Evolutionary conservation across 1,140 invertebrate genomes (phyloP).

Genomic region (Chrysomallon squamiferum): DNA sequence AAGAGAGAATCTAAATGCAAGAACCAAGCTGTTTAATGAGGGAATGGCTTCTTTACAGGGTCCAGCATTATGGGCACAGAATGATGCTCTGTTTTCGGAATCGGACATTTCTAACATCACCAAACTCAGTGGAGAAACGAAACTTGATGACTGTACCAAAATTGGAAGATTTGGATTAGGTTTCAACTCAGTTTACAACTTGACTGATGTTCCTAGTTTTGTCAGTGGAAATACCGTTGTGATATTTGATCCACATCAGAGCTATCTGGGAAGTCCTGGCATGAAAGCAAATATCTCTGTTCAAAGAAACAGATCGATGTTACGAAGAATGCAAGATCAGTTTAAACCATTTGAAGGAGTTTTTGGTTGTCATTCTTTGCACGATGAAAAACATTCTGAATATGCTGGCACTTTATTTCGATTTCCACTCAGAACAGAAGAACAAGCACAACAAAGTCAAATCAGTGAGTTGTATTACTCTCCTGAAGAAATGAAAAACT

Average conservation of each 20-base stretch:
- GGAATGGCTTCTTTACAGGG: slow-evolving; percentile 38
- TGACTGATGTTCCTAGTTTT: slow-evolving; percentile 51
- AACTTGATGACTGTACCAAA: slow-evolving; percentile 39
- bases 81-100: slow-evolving; percentile 40
- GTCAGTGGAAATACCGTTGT: slow-evolving; percentile 36
- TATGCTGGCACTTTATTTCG: slow-evolving; percentile 55
- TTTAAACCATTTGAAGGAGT: slow-evolving; percentile 50
- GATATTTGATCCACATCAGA: slow-evolving; percentile 49
- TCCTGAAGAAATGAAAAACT: slow-evolving; percentile 34
- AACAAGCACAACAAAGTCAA: slow-evolving; percentile 46
- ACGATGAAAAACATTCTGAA: background rate
- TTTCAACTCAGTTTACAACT: slow-evolving; percentile 53
- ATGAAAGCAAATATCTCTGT: slow-evolving; percentile 36
- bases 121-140: slow-evolving; percentile 48
- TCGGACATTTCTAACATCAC: slow-evolving; percentile 47
- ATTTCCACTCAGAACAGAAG: slow-evolving; percentile 41
- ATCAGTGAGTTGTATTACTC: slow-evolving; percentile 44
- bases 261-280: slow-evolving; percentile 36
- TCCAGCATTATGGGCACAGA: slow-evolving; percentile 42
- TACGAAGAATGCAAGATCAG: slow-evolving; percentile 33
- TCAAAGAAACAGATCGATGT: slow-evolving; percentile 18
- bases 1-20: slow-evolving; percentile 32
- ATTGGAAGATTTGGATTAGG: slow-evolving; percentile 56
- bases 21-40: slow-evolving; percentile 38
- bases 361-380: slow-evolving; percentile 36